A percentile compares a stretch with the other conserved stretches of the same genome.
phyloP scores from a whole-genome alignment of 2,888 invertebrate genomes.

The Chirona hameri region DNA sequence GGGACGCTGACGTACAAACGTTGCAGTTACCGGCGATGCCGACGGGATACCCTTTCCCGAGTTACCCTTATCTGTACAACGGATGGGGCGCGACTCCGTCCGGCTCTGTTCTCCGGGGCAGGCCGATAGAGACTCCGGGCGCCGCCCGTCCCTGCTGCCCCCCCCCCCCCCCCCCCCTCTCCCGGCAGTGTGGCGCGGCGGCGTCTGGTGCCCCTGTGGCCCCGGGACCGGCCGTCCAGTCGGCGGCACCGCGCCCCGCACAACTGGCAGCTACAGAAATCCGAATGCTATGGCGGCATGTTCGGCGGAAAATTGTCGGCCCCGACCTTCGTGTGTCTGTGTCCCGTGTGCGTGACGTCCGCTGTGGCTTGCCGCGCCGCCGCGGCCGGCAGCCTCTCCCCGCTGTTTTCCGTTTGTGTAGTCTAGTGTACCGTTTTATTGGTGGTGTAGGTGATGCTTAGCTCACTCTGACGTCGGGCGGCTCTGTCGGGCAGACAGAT shows the following conservation, averaged over 20 bases:
- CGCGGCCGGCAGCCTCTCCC: background rate
- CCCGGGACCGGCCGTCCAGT: no score
- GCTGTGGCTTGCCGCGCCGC: background rate
- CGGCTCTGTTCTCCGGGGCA: no score
- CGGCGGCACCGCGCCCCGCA: no score
- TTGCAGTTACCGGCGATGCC: background rate
- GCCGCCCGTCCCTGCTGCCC: no score
- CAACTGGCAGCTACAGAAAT: conserved; percentile 7
- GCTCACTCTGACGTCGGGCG: background rate
- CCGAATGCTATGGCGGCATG: background rate
- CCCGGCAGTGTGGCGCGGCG: no score
- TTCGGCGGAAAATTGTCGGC: background rate
- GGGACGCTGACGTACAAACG: background rate
- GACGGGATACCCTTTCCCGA: no score
- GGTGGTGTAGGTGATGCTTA: conserved; percentile 14
- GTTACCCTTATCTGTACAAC: background rate
- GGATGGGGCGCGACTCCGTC: no score
- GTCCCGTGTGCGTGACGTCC: background rate
- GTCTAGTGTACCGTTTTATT: conserved; percentile 5
- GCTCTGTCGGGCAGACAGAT: background rate
- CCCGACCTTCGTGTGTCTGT: background rate
- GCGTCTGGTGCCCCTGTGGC: no score
- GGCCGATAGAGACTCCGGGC: no score
- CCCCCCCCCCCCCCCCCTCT: no score
- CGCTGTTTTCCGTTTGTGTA: conserved; percentile 9